Evolutionary conservation across 2,888 invertebrate species (phyloP).

Genomic region (Hypomecis atomaria): DNA sequence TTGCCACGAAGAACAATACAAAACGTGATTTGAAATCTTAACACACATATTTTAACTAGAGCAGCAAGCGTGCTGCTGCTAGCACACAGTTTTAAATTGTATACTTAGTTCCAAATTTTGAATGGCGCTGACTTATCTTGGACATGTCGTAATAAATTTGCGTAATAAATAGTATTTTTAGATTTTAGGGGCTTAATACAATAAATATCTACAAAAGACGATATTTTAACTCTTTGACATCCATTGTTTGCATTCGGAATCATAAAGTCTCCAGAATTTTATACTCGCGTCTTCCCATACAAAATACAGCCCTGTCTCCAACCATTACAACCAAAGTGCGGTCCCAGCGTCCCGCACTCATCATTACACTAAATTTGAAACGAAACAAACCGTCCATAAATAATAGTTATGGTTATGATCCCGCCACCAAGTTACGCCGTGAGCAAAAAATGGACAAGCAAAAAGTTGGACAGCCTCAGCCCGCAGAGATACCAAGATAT

Average conservation of each 20-base stretch:
- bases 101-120: too few relatives aligned
- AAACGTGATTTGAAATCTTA: too few relatives aligned
- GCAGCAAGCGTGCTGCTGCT: too few relatives aligned
- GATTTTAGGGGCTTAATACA: too few relatives aligned
- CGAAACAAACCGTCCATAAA: slow-evolving; percentile 73
- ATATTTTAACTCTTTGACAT: too few relatives aligned
- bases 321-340: slow-evolving; percentile 33
- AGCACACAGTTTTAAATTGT: too few relatives aligned
- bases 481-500: slow-evolving; percentile 30
- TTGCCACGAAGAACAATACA: too few relatives aligned
- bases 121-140: too few relatives aligned
- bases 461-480: slow-evolving; percentile 51
- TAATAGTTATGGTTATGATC: slow-evolving; percentile 74
- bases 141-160: too few relatives aligned
- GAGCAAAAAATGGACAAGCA: slow-evolving; percentile 54
- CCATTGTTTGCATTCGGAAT: not conserved
- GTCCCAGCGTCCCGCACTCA: slow-evolving; percentile 52
- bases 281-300: not conserved
- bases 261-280: not conserved
- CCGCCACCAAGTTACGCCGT: slow-evolving; percentile 71
- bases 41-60: too few relatives aligned
- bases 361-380: slow-evolving; percentile 74
- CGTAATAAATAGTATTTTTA: too few relatives aligned
- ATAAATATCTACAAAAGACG: too few relatives aligned
- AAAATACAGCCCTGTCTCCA: slow-evolving; percentile 30